These are phyloP conservation scores for Choloepus didactylus DNA, from an alignment of 2,797 vertebrate species.

Conservation along the genomic window DNA sequence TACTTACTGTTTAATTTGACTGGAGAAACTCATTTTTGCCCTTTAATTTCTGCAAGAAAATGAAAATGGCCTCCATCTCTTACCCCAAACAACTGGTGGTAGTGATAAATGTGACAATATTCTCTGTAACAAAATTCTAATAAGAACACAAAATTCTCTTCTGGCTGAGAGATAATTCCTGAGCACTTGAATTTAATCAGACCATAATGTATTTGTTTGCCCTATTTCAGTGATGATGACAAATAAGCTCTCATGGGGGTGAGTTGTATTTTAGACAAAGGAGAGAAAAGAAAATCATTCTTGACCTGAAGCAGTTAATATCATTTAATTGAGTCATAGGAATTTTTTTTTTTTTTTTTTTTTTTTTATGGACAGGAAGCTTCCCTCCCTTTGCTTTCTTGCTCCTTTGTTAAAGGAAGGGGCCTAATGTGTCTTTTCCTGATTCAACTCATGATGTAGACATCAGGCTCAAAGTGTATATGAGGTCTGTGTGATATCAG, in stretches of 20 bases:
- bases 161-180: constrained; percentile 57
- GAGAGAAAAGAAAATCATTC: constrained; percentile 72
- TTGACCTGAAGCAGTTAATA: constrained; percentile 59
- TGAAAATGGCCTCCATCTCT: constrained; percentile 51
- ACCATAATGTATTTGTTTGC: constrained; percentile 58
- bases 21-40: not conserved
- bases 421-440: not conserved
- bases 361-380: not conserved
- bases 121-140: constrained; percentile 56
- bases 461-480: not conserved
- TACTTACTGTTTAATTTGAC: not conserved
- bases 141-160: constrained; percentile 63
- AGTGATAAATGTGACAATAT: constrained; percentile 61
- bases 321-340: constrained; percentile 72
- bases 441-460: not conserved
- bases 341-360: not conserved
- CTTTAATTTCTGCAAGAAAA: constrained; percentile 67
- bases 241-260: constrained; percentile 69
- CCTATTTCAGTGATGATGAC: constrained; percentile 73
- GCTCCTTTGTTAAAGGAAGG: not conserved
- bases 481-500: not conserved
- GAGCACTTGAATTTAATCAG: constrained; percentile 78
- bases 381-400: constrained; percentile 40
- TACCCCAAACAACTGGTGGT: constrained; percentile 46
- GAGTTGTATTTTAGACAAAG: constrained; percentile 74